These are phyloP conservation scores for Alloplasta piceator DNA, from an alignment of 2,888 invertebrate genomes.

Conservation along the genomic window DNA sequence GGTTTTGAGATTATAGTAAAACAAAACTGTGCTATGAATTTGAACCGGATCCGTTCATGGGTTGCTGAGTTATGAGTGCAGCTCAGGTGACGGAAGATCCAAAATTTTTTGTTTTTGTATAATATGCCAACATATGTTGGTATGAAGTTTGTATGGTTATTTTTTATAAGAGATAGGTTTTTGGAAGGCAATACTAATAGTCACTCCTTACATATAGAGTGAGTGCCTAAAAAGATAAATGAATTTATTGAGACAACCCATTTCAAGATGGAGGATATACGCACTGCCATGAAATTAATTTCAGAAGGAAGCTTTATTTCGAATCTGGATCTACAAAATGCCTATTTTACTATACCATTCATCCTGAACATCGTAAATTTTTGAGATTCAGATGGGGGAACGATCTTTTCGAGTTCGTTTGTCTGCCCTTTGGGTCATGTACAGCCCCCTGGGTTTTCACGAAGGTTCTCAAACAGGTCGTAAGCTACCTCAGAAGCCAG, in stretches of 20 bases:
- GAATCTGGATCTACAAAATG: conserved; percentile 53
- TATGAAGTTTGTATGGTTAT: too few relatives aligned
- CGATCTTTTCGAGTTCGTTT: conserved; percentile 51
- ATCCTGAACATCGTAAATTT: conserved; percentile 49
- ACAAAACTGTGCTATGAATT: too few relatives aligned
- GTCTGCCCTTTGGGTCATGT: conserved; percentile 48
- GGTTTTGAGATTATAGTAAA: too few relatives aligned
- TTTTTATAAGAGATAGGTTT: too few relatives aligned
- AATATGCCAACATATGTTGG: too few relatives aligned
- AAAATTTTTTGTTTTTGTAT: too few relatives aligned
- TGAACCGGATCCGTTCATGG: too few relatives aligned
- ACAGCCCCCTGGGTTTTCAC: conserved; percentile 58
- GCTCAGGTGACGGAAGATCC: too few relatives aligned
- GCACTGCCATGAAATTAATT: conserved; percentile 59
- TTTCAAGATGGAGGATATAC: conserved; percentile 68
- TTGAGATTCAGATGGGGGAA: conserved; percentile 54
- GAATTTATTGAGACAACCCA: conserved; percentile 55
- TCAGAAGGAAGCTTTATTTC: conserved; percentile 52
- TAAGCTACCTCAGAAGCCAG: conserved; percentile 19
- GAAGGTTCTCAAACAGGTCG: conserved; percentile 53
- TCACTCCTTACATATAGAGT: too few relatives aligned
- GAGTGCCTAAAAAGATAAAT: conserved; percentile 64
- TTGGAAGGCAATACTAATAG: too few relatives aligned
- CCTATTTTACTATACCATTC: conserved; percentile 55
- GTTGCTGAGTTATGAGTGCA: too few relatives aligned